These are phyloP conservation scores for Hucho hucho DNA, from an alignment of 2,113 vertebrate species.

Conservation along the genomic window DNA sequence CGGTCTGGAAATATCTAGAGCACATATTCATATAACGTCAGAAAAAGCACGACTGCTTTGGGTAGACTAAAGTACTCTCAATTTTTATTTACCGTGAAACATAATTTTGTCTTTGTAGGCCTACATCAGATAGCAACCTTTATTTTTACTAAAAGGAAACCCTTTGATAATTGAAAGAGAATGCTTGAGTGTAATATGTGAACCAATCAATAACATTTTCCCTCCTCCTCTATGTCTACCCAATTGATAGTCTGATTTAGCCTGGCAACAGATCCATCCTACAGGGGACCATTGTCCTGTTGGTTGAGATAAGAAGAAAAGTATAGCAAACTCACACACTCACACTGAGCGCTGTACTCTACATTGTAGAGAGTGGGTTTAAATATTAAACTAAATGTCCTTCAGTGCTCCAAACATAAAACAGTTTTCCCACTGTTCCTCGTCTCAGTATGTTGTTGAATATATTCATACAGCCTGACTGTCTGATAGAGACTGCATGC, in stretches of 20 bases:
- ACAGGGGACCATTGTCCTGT: conserved; percentile 28
- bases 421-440: conserved; percentile 52
- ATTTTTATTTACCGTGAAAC: neutral
- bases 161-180: conserved; percentile 28
- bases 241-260: conserved; percentile 47
- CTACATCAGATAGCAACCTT: neutral
- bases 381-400: conserved; percentile 65
- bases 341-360: conserved; percentile 27
- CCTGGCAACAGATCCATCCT: conserved; percentile 20
- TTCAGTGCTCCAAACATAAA: conserved; percentile 57
- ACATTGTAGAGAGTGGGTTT: conserved; percentile 44
- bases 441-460: conserved; percentile 55
- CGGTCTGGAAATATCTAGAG: conserved; percentile 1
- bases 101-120: neutral
- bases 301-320: conserved; percentile 32
- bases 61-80: neutral
- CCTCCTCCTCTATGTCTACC: conserved; percentile 7
- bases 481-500: conserved; percentile 33
- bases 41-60: neutral
- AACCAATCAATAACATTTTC: conserved; percentile 23
- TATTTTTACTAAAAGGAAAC: neutral
- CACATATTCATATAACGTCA: conserved; percentile 11
- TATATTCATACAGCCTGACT: conserved; percentile 65
- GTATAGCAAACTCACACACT: conserved; percentile 27
- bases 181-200: conserved; percentile 35